Evolutionary conservation across 23 tunicate genomes (phyloP).

Genomic region (Diplosoma virens): DNA sequence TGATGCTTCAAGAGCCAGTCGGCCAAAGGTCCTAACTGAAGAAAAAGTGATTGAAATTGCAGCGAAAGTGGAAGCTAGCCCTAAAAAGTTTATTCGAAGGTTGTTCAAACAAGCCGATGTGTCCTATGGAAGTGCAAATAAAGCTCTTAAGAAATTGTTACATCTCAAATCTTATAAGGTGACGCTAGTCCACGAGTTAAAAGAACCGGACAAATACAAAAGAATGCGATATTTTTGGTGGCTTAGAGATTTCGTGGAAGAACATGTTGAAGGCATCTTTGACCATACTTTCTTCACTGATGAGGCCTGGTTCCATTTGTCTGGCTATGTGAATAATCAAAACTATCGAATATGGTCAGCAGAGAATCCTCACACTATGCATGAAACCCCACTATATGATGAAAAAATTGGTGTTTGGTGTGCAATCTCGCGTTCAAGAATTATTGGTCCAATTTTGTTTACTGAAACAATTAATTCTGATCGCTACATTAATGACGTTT

Average conservation of each 20-base stretch:
- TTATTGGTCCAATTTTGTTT: too few species aligned
- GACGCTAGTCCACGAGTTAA: slow-evolving; percentile 11
- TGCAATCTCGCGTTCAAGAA: too few species aligned
- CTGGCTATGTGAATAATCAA: too few species aligned
- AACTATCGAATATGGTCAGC: too few species aligned
- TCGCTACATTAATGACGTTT: too few species aligned
- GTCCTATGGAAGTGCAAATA: slow-evolving; percentile 17
- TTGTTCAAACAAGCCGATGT: slow-evolving; percentile 13
- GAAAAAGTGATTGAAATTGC: slow-evolving; percentile 18
- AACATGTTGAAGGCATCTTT: too few species aligned
- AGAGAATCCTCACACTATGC: too few species aligned
- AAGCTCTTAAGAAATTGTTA: slow-evolving; percentile 20
- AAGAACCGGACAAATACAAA: slow-evolving; percentile 14
- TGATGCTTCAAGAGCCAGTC: slow-evolving; percentile 12
- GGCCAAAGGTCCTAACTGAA: slow-evolving; percentile 15
- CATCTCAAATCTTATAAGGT: slow-evolving; percentile 15
- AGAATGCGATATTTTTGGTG: neutral
- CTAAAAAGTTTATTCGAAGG: slow-evolving; percentile 12
- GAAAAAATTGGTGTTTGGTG: too few species aligned
- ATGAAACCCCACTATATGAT: too few species aligned
- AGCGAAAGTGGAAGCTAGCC: slow-evolving; percentile 21
- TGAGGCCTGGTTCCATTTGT: too few species aligned
- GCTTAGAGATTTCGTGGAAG: neutral
- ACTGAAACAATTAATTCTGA: too few species aligned
- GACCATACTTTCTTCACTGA: too few species aligned